Evolutionary conservation across 2,113 vertebrate species (phyloP), one percentile per base, ranked within the genome.

Genomic region (Gambusia affinis): DNA sequence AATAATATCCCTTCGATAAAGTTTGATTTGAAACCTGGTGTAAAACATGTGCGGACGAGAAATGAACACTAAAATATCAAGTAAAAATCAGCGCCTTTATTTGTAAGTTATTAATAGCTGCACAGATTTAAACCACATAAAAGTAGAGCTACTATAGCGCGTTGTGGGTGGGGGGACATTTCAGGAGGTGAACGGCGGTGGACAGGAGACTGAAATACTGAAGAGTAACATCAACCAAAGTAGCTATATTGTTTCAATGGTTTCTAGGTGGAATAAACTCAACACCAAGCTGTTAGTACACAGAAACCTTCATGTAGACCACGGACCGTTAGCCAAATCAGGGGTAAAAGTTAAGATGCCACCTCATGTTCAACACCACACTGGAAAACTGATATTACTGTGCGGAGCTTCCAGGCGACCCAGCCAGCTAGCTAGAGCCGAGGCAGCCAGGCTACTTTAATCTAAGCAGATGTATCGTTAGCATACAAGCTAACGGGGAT

Each of bases 401-500:
- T 76, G n/a, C 8, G 8, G 63, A 60, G 35, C 24, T 72, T 35
- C 22, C 24, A 80, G n/a, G 42, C 15, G 33, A 81, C 67, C 8
- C 29, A 72, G 39, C 42, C 76, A 72, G 82, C 83, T 85, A 86
- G 82, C 84, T 80, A 44, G 60, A 57, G 51, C 51, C 73, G 60
- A 82, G 60, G 17, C 70, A 76, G 24, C 70, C 67, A 15, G 17
- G 80, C 72, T 67, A 73, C 72, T 87, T 85, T 82, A 86, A 42
- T 79, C 42, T 73, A 72, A 84, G 79, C 75, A 87, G 63, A 83
- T 75, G 67, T 86, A 73, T 85, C 60, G 87, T 93, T 93, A 93
- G 91, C 92, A 87, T 91, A 1, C 71, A 76, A 88, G 92, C 92
- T 92, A 91, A 92, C 82, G 19, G 64, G 70, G 83, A 67, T 35